Conservation (phyloP, 2,888 invertebrate species). For the Phytoseiulus persimilis region DNA sequence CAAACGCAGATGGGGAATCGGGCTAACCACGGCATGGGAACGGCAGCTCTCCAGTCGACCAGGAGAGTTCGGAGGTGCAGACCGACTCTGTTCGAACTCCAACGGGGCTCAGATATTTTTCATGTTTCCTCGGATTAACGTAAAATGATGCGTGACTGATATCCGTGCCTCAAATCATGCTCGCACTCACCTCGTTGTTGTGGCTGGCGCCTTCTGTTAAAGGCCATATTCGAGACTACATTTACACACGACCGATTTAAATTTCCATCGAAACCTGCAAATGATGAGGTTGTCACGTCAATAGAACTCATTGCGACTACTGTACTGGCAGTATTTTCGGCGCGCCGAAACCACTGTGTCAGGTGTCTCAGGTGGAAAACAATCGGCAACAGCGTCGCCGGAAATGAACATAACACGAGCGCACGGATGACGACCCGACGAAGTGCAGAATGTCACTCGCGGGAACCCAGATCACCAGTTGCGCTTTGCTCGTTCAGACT, state of each 20-base stretch:
- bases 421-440: not conserved
- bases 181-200: constrained; percentile 17
- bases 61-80: too few relatives aligned
- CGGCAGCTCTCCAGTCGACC: too few relatives aligned
- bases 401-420: not conserved
- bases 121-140: too few relatives aligned
- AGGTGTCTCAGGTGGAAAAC: not conserved
- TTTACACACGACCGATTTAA: constrained; percentile 35
- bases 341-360: not conserved
- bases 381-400: not conserved
- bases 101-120: too few relatives aligned
- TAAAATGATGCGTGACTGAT: too few relatives aligned
- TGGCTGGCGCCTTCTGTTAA: constrained; percentile 36
- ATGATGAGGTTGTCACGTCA: not conserved
- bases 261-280: constrained; percentile 38
- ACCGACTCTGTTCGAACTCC: too few relatives aligned
- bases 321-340: too few relatives aligned
- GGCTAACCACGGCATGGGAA: too few relatives aligned
- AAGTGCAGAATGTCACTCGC: not conserved
- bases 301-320: not conserved
- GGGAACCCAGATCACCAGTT: not conserved
- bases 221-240: constrained; percentile 39
- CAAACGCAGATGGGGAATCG: too few relatives aligned
- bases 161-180: not conserved
- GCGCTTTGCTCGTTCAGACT: not conserved